These are phyloP conservation scores for Acanthoscelides obtectus DNA, from an alignment of 2,888 invertebrate genomes.

Conservation along the genomic window DNA sequence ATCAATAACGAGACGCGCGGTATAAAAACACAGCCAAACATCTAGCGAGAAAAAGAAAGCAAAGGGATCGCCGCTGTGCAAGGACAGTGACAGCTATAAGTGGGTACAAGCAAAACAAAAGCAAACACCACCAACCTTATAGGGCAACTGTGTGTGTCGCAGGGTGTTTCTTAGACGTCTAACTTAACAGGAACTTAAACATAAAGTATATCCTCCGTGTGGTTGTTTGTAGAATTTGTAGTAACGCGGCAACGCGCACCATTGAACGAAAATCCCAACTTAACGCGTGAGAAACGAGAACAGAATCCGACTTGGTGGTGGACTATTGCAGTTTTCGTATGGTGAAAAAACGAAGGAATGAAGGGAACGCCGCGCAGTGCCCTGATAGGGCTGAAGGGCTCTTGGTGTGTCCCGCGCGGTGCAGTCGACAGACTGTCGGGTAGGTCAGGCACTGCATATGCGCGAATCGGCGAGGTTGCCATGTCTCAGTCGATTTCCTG, in stretches of 20 bases:
- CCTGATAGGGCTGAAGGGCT: constrained; percentile 43
- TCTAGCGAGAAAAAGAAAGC: background rate
- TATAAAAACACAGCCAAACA: background rate
- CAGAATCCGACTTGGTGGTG: background rate
- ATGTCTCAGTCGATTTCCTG: constrained; percentile 21
- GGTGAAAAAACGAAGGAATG: background rate
- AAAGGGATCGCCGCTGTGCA: background rate
- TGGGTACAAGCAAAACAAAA: background rate
- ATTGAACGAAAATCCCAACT: constrained; percentile 6
- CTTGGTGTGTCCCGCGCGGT: constrained; percentile 41
- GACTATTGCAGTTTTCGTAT: background rate
- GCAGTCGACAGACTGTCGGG: constrained; percentile 44
- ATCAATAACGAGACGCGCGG: background rate
- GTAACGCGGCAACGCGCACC: background rate
- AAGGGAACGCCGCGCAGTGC: constrained; percentile 14
- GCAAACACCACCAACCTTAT: background rate
- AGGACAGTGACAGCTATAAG: background rate
- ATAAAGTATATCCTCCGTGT: background rate
- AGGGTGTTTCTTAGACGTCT: background rate
- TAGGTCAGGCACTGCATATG: constrained; percentile 48
- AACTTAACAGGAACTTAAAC: background rate
- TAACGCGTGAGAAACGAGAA: background rate
- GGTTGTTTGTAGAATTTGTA: background rate
- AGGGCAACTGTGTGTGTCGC: background rate
- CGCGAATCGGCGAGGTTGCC: constrained; percentile 33